Evolutionary conservation across 2,797 vertebrate species (phyloP).

Genomic region (Tragopan temminckii): DNA sequence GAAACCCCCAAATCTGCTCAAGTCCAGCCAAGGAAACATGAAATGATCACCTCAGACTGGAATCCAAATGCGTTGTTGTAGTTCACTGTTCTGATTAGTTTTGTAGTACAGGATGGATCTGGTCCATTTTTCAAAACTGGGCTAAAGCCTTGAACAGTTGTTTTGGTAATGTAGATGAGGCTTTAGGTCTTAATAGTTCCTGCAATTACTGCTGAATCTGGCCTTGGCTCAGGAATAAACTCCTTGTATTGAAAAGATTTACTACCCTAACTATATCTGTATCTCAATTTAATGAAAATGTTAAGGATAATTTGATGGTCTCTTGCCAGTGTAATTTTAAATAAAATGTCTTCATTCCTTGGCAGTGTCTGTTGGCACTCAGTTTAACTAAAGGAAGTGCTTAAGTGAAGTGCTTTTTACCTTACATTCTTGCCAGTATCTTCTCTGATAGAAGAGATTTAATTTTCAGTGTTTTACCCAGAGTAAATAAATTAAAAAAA

Average conservation of each 20-base stretch:
- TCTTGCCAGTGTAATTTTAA: constrained; percentile 81
- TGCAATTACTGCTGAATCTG: constrained; percentile 59
- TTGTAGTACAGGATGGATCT: constrained; percentile 25
- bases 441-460: constrained; percentile 54
- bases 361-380: constrained; percentile 68
- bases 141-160: constrained; percentile 65
- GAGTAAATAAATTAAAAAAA: constrained; percentile 69
- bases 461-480: constrained; percentile 62
- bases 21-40: neutral
- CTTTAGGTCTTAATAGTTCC: constrained; percentile 62
- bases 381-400: constrained; percentile 74
- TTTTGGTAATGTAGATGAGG: constrained; percentile 66
- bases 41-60: neutral
- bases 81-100: constrained; percentile 7
- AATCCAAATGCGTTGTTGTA: neutral
- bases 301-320: constrained; percentile 82
- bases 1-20: neutral
- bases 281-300: constrained; percentile 84
- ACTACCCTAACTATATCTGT: constrained; percentile 78
- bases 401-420: constrained; percentile 75
- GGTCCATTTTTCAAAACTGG: constrained; percentile 37
- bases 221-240: constrained; percentile 74
- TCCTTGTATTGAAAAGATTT: constrained; percentile 78
- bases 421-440: constrained; percentile 58
- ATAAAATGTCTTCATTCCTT: constrained; percentile 79